These are phyloP conservation scores for Dioctria linearis DNA, from an alignment of 2,888 invertebrate species.

Conservation along the genomic window DNA sequence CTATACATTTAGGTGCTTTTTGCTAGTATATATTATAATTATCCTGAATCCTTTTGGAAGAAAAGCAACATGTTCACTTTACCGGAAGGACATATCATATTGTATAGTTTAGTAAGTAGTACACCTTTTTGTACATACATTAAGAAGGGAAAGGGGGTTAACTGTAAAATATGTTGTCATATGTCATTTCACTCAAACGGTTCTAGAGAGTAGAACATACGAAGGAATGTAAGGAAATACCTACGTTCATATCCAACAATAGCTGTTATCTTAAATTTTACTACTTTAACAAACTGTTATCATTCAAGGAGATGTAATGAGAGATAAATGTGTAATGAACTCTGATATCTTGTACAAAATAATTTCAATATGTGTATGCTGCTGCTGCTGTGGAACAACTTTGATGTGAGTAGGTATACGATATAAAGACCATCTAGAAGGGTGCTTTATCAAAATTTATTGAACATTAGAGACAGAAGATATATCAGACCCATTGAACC, in stretches of 20 bases:
- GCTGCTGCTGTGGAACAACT: background rate
- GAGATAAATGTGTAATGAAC: slow-evolving; percentile 5
- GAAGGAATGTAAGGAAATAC: too few relatives aligned
- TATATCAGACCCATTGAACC: slow-evolving; percentile 16
- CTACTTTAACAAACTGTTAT: background rate
- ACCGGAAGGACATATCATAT: too few relatives aligned
- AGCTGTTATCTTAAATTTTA: too few relatives aligned
- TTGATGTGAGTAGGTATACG: background rate
- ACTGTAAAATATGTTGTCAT: background rate
- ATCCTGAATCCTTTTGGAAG: background rate
- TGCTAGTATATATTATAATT: slow-evolving; percentile 20
- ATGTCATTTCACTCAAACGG: background rate
- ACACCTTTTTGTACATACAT: background rate
- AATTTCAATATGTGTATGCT: background rate
- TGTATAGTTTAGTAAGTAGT: too few relatives aligned
- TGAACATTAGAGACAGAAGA: slow-evolving; percentile 32
- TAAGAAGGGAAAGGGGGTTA: background rate
- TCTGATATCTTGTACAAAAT: background rate
- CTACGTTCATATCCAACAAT: too few relatives aligned
- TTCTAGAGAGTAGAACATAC: too few relatives aligned
- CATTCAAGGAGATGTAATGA: background rate
- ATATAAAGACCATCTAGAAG: background rate
- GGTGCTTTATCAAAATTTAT: slow-evolving; percentile 40
- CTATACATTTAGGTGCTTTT: background rate
- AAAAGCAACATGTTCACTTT: background rate